Percentiles rank a stretch among this genome's conserved stretches.
phyloP scores from a whole-genome alignment of 2,113 vertebrate genomes.

The Piprites chloris region DNA sequence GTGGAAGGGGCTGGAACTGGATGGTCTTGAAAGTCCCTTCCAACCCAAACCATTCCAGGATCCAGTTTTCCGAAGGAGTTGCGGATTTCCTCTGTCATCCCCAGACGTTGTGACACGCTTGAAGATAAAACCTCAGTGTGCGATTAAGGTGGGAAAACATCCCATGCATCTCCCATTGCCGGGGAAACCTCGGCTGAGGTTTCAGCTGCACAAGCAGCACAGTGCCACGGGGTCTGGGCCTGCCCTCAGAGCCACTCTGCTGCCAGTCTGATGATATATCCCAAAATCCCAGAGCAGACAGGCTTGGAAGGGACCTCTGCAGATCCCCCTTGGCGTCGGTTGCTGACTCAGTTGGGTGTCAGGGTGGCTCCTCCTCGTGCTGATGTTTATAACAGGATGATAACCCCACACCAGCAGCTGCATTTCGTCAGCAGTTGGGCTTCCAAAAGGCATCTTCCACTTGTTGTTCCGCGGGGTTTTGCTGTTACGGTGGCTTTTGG shows the following conservation, averaged over 20 bases:
- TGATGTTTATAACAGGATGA: background rate
- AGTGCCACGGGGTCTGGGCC: background rate
- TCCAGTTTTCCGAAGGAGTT: background rate
- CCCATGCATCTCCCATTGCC: background rate
- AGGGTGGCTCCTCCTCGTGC: background rate
- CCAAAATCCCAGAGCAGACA: background rate
- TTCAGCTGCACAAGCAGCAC: background rate
- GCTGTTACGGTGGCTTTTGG: background rate
- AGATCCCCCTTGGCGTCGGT: background rate
- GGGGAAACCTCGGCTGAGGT: background rate
- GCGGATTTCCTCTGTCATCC: background rate
- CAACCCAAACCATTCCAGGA: background rate
- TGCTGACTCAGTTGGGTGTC: background rate
- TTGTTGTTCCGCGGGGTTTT: accelerated
- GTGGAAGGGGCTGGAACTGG: background rate
- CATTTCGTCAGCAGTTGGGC: background rate
- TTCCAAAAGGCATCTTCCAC: background rate
- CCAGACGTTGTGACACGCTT: background rate
- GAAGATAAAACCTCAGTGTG: background rate
- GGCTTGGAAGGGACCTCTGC: background rate
- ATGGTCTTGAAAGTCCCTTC: background rate
- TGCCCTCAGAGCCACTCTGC: background rate
- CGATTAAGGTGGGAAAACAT: background rate
- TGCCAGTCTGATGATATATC: background rate
- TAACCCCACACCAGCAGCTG: background rate